These are phyloP conservation scores for Ormia ochracea DNA, from an alignment of 2,888 invertebrate species.

Conservation along the genomic window DNA sequence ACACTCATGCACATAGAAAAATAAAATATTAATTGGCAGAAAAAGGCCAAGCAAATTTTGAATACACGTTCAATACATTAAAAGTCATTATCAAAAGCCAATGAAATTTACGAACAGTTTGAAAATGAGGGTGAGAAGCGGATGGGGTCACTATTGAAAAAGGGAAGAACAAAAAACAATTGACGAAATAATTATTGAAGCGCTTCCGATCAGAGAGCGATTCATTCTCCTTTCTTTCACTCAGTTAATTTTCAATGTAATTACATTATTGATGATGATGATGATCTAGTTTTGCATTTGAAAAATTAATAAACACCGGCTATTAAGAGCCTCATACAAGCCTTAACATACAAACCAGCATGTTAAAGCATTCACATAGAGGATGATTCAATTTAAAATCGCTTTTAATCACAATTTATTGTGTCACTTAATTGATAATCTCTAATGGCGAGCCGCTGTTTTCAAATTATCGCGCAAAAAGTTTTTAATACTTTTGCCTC, in stretches of 20 bases:
- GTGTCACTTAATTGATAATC: constrained; percentile 47
- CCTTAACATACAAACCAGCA: not conserved
- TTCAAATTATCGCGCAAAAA: not conserved
- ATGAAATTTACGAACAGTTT: not conserved
- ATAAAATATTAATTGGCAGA: constrained; percentile 28
- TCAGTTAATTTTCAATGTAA: not conserved
- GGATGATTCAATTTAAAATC: constrained; percentile 39
- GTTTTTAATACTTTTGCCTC: not conserved
- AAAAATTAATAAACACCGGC: not conserved
- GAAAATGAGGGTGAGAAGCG: not conserved
- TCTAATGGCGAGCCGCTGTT: not conserved
- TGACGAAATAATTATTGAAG: constrained; percentile 44
- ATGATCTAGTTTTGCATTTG: constrained; percentile 36
- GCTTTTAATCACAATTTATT: constrained; percentile 52
- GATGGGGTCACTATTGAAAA: not conserved
- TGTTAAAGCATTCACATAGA: not conserved
- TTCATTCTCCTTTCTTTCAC: not conserved
- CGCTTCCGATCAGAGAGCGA: not conserved
- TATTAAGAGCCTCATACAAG: not conserved
- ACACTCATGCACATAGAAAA: not conserved
- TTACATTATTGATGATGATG: constrained; percentile 24
- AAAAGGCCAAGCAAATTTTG: constrained; percentile 18
- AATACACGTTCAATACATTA: constrained; percentile 49
- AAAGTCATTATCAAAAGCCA: constrained; percentile 12
- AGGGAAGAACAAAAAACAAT: constrained; percentile 6